phyloP scores from a whole-genome alignment of 2,797 vertebrate species.

The Staurois parvus region DNA sequence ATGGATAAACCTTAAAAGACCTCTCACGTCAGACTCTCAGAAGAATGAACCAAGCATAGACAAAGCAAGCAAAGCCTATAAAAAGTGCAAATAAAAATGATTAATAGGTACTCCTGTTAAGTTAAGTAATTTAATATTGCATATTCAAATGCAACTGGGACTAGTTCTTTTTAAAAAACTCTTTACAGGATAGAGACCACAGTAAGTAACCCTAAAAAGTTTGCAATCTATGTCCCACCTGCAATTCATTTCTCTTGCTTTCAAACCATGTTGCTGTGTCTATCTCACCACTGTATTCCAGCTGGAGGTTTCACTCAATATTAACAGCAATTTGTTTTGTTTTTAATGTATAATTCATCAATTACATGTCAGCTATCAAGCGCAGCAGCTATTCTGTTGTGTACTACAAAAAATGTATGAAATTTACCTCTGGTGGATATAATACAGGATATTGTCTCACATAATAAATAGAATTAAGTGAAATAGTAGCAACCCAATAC shows the following conservation, averaged over 20 bases:
- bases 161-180: too few species aligned
- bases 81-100: too few species aligned
- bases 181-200: too few species aligned
- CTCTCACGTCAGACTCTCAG: too few species aligned
- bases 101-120: too few species aligned
- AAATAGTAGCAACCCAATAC: slow-evolving; percentile 34
- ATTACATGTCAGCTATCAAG: slow-evolving; percentile 60
- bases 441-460: slow-evolving; percentile 52
- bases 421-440: slow-evolving; percentile 57
- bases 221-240: background rate
- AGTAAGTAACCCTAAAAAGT: background rate
- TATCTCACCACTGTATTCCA: slow-evolving; percentile 36
- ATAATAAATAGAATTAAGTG: slow-evolving; percentile 60
- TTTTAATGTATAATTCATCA: slow-evolving; percentile 64
- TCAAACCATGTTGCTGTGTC: slow-evolving; percentile 25
- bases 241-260: background rate
- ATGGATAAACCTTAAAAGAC: too few species aligned
- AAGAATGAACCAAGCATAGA: too few species aligned
- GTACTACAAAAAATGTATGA: slow-evolving; percentile 53
- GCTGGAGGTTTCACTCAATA: slow-evolving; percentile 53
- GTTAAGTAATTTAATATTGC: too few species aligned
- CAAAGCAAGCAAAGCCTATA: too few species aligned
- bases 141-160: too few species aligned
- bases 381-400: slow-evolving; percentile 39
- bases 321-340: slow-evolving; percentile 60